A percentile compares a stretch with the other conserved stretches of the same genome.
phyloP scores from a whole-genome alignment of 1,140 invertebrate species.

The Drosophila nebulosa region DNA sequence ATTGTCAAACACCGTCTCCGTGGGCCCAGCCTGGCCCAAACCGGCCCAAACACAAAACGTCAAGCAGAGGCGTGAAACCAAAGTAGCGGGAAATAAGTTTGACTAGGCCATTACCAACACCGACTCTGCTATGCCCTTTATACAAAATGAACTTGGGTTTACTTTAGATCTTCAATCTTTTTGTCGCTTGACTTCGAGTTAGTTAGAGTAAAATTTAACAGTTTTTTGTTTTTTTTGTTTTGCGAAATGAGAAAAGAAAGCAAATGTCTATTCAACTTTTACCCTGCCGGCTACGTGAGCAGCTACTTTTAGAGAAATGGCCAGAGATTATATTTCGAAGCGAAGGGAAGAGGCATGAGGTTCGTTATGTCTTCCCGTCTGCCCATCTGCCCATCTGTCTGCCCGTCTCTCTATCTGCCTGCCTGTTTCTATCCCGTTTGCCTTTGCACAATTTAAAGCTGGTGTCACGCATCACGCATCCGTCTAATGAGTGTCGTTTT shows the following conservation, averaged over 20 bases:
- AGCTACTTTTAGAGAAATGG: conserved; percentile 75
- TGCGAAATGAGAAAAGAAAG: conserved; percentile 16
- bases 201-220: too few species aligned
- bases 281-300: conserved; percentile 50
- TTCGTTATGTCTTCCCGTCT: not conserved
- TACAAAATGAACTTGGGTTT: too few species aligned
- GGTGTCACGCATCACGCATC: conserved; percentile 74
- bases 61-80: not conserved
- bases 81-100: conserved; percentile 11
- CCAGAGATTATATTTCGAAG: conserved; percentile 64
- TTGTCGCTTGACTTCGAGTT: too few species aligned
- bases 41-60: not conserved
- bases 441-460: conserved; percentile 71
- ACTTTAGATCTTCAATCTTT: too few species aligned
- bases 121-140: too few species aligned
- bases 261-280: conserved; percentile 31
- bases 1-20: conserved; percentile 40
- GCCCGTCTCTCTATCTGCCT: not conserved
- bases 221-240: not conserved
- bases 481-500: conserved; percentile 69
- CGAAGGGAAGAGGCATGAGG: not conserved
- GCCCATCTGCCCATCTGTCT: not conserved
- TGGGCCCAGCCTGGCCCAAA: conserved; percentile 24
- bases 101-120: not conserved
- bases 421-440: conserved; percentile 18